These are phyloP conservation scores for Oreochromis niloticus DNA, from an alignment of 2,113 vertebrate species.

Conservation along the genomic window DNA sequence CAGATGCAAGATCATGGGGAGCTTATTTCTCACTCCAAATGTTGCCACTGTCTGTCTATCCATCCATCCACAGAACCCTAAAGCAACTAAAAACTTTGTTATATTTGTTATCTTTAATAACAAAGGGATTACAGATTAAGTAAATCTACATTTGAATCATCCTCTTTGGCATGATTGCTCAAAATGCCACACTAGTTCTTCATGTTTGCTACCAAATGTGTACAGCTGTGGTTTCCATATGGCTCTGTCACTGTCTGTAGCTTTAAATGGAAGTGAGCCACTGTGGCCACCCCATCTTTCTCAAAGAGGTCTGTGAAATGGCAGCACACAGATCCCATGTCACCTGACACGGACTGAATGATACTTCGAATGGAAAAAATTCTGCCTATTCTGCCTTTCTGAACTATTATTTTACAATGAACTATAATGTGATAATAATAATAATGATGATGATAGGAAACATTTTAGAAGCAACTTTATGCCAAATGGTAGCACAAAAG, in stretches of 20 bases:
- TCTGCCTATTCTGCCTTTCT: accelerated
- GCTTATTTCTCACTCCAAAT: not conserved
- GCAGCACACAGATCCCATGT: not conserved
- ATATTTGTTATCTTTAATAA: not conserved
- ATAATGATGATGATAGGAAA: not conserved
- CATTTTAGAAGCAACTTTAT: not conserved
- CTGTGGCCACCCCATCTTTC: not conserved
- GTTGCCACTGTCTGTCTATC: not conserved
- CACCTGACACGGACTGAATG: not conserved
- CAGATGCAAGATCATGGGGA: not conserved
- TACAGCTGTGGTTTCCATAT: not conserved
- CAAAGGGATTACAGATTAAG: not conserved
- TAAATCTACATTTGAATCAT: not conserved
- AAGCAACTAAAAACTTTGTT: not conserved
- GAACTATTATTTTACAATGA: not conserved
- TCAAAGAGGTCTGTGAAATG: not conserved
- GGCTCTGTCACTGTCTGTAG: not conserved
- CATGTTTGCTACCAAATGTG: not conserved
- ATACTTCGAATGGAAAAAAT: not conserved
- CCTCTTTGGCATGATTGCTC: accelerated
- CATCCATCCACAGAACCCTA: not conserved
- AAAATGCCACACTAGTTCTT: not conserved
- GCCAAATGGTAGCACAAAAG: not conserved
- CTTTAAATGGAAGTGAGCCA: not conserved
- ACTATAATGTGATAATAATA: not conserved